Conservation (phyloP, 2,888 invertebrate genomes). For the Xestobium rufovillosum region DNA sequence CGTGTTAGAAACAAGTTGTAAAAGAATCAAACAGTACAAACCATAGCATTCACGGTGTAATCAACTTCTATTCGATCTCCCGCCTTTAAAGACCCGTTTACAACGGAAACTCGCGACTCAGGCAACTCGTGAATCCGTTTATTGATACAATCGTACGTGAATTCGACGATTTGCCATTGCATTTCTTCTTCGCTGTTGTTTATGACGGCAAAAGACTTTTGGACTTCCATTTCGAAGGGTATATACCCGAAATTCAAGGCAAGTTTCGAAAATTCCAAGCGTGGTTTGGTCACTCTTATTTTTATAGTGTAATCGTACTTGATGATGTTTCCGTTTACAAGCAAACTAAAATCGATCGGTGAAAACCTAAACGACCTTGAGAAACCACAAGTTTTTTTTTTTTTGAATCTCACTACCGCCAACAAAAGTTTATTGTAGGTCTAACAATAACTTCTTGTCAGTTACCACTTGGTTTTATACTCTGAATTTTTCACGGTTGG, state of each 20-base stretch:
- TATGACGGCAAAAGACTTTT: slow-evolving; percentile 26
- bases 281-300: slow-evolving; percentile 16
- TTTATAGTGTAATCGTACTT: slow-evolving; percentile 12
- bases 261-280: slow-evolving; percentile 23
- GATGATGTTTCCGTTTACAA: slow-evolving; percentile 14
- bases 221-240: slow-evolving; percentile 22
- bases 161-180: slow-evolving; percentile 32
- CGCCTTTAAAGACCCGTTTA: slow-evolving; percentile 3
- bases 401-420: too few species aligned
- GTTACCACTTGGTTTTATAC: too few species aligned
- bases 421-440: too few species aligned
- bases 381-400: too few species aligned
- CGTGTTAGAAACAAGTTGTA: slow-evolving; percentile 1
- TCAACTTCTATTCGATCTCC: slow-evolving; percentile 15
- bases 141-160: slow-evolving; percentile 24
- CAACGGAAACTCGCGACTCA: too few species aligned
- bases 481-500: too few species aligned
- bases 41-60: slow-evolving; percentile 18
- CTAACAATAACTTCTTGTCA: too few species aligned
- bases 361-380: too few species aligned
- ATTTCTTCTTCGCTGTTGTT: slow-evolving; percentile 24
- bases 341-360: too few species aligned
- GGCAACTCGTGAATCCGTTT: slow-evolving; percentile 7
- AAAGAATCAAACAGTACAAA: slow-evolving; percentile 5
- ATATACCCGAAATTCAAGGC: slow-evolving; percentile 31